Evolutionary conservation across 2,888 invertebrate species (phyloP), one percentile per base, ranked within the genome.

Genomic region (Dexiosoma caninum): DNA sequence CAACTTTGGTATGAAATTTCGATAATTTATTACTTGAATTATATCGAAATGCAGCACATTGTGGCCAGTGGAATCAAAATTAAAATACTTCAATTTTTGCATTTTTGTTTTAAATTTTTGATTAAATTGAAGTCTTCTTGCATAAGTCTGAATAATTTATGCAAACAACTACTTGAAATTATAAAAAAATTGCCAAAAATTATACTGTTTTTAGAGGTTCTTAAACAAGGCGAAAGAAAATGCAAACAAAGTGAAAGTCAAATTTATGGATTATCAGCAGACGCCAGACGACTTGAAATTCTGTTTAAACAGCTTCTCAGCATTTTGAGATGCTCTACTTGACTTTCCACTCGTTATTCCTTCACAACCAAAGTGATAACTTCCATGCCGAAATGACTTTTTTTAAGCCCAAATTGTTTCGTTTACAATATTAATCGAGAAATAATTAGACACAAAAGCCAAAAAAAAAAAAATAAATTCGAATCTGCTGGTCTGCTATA

Each of bases 11-110:
- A 23, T 14, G 12, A 42, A 42, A 32, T 51, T 42, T 62, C 30
- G 46, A 40, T 40, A 49, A 59, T 59, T 71, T 71, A 59, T 59
- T 49, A n/a, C 3, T 49, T 21, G n/a, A 60, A 49, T 49, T 49
- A n/a, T 59, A 40, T 10, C 23, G 19, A 16, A 35, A 9, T 23
- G 21, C n/a, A 6, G 21, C n/a, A 6, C 2, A 7, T 6, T 44
- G 44, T n/a, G 19, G 21, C 16, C 12, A 12, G 16, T 10, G 46
- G 12, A 21, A 16, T 46, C 16, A 12, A 46, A 46, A 21, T 21
- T 21, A 12, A 42, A 8, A 8, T 16, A 16, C 16, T 5, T 12
- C 3, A 5, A 46, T 16, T 10, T 46, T 46, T 9, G 4, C 8
- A 9, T 8, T 44, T 44, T 44, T 44, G 2, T 3, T 27, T 27